Base-by-base conservation (phyloP, 2,888 invertebrate species). In the Mantis religiosa region DNA sequence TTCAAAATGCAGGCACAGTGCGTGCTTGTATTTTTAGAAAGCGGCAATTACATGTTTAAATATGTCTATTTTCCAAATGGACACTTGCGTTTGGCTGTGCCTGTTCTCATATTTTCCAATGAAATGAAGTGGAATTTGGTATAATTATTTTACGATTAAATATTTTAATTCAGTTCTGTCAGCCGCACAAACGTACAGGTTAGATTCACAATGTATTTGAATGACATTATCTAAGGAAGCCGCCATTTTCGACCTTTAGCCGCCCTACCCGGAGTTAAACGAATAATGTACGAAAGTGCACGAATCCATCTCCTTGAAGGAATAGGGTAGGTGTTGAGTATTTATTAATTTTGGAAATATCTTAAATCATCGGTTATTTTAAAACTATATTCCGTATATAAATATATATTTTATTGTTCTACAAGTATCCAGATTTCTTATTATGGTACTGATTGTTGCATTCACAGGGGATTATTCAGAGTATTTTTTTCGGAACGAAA, bases 291-390 rank as follows among this genome's bases (percentile, higher is more conserved):
- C 90, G 91, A 90, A 90, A 90, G 89, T 90, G 87, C 85, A 90
- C 91, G 91, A 91, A 91, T 90, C 88, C 90, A 91, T 90, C 90
- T 91, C 90, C 91, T 90, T 91, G 90, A 91, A 90, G 90, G 89
- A 90, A 83, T 85, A 90, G 89, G 85, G 89, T 90, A 91, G 91
- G 91, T 91, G 90, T 88, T 90, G 89, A 88, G 88, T 88, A 88
- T 90, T 89, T 89, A 88, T 89, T 87, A 85, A 89, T 89, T 88
- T 85, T 86, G 85, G 88, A 88, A 89, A 90, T 90, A 91, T 91
- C 91, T 88, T 84, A 89, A 90, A 89, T 91, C 90, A 91, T 91
- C 91, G 89, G 88, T 88, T 88, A 88, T 88, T 86, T 90, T 85
- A 71, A 82, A 88, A 85, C 28, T 87, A 84, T 83, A 89, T 90